These are phyloP conservation scores for Anthopleura xanthogrammica DNA, from an alignment of 92 coral and sea anemone species.

Conservation along the genomic window DNA sequence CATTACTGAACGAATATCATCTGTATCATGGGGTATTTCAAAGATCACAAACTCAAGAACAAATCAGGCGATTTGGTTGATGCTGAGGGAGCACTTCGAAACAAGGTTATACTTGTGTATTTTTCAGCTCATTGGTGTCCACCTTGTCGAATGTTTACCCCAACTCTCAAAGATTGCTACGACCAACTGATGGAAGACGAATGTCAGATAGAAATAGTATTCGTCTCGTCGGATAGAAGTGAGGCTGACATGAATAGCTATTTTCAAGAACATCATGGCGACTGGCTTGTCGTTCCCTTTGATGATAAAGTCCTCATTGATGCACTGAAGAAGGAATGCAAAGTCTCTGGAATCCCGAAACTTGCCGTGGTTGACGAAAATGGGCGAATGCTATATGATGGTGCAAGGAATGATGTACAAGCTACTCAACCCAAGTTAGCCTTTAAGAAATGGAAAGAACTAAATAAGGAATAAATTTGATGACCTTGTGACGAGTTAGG, in stretches of 20 bases:
- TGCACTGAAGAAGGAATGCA: constrained; percentile 34
- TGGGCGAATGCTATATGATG: constrained; percentile 38
- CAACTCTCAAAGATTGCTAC: constrained; percentile 49
- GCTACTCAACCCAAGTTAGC: constrained; percentile 14
- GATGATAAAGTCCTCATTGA: not conserved
- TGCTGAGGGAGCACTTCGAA: not conserved
- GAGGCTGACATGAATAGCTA: constrained; percentile 38
- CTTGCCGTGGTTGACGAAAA: constrained; percentile 35
- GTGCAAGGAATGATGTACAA: constrained; percentile 44
- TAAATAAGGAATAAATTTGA: not conserved
- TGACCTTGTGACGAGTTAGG: not conserved
- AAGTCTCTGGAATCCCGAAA: constrained; percentile 47
- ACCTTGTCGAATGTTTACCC: constrained; percentile 47
- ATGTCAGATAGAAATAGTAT: constrained; percentile 35
- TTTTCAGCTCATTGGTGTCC: constrained; percentile 57
- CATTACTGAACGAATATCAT: no score
- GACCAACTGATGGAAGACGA: constrained; percentile 20
- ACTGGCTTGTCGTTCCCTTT: constrained; percentile 45
- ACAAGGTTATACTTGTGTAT: constrained; percentile 36
- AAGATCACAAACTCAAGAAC: not conserved
- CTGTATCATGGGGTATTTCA: constrained; percentile 19
- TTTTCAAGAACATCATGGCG: constrained; percentile 40
- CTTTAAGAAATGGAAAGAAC: constrained; percentile 35
- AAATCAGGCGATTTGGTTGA: not conserved
- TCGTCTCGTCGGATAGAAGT: constrained; percentile 43